Evolutionary conservation across 2,113 vertebrate genomes (phyloP).

Genomic region (Odontophorus gujanensis): DNA sequence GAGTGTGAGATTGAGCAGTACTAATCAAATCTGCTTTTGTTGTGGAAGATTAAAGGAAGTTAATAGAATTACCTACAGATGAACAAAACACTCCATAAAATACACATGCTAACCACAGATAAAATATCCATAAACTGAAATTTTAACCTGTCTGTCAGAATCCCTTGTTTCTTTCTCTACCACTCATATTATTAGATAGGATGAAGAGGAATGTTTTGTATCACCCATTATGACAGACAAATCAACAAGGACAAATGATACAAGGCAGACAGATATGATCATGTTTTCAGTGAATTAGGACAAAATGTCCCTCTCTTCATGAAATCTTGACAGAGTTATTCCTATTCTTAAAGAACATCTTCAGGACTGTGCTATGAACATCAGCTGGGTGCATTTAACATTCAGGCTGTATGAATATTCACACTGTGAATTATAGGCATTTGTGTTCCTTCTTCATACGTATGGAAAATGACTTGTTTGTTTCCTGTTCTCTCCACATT

Average conservation of each 20-base stretch:
- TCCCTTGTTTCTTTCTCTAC: not conserved
- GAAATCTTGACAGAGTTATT: not conserved
- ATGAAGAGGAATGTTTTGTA: not conserved
- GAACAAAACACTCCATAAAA: not conserved
- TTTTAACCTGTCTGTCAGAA: not conserved
- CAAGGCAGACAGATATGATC: not conserved
- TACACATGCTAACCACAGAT: not conserved
- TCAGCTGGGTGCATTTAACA: not conserved
- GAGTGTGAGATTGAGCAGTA: not conserved
- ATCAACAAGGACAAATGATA: not conserved
- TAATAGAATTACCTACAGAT: not conserved
- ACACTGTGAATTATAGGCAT: not conserved
- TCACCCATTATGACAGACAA: not conserved
- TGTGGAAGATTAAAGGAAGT: not conserved
- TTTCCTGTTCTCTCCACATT: not conserved
- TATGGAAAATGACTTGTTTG: not conserved
- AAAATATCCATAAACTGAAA: not conserved
- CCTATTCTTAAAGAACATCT: not conserved
- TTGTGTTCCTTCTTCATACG: not conserved
- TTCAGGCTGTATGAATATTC: not conserved
- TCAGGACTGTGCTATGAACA: not conserved
- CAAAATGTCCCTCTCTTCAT: not conserved
- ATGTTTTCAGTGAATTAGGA: not conserved
- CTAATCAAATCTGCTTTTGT: not conserved
- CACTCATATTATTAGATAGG: not conserved